Evolutionary conservation across 2,797 vertebrate species (phyloP), one percentile per base, ranked within the genome.

Genomic region (Crax fasciolata): DNA sequence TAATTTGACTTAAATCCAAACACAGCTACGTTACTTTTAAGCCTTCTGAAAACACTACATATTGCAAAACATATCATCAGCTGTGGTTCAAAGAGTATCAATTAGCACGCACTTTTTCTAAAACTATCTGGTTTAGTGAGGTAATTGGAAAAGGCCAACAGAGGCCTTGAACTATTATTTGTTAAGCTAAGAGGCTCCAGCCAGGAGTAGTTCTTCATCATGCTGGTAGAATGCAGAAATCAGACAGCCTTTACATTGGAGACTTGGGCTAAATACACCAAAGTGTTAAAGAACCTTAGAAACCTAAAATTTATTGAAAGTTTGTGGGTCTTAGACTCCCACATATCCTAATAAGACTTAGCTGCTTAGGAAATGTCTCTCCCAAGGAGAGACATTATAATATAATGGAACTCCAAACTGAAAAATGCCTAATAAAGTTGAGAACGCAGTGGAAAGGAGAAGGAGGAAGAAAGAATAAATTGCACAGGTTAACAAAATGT

Each of bases 11-110:
- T 93, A 66, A 44, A 59, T 62, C 43, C 30, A 70, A 93, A 89
- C 59, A 89, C 27, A 92, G 80, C 35, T 63, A 35, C 41, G 30
- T 58, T 84, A 30, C 75, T 75, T 87, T 92, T 83, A 94, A 94
- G 63, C 67, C 44, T 82, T 72, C 32, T 79, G 61, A 87, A 94
- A 94, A 82, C 21, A 72, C 44, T 67, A 72, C 52, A 32, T 87
- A 84, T 39, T 93, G 80, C 71, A 84, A 79, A 84, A 90, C 30
- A 79, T 38, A 82, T 63, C 41, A 59, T 52, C 90, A 95, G 77
- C 84, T 93, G 84, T 77, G 55, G 83, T 93, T 95, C 85, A 90
- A 88, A 94, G 90, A 86, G 32, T 89, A 96, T 90, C 88, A 95
- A 86, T 96, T 96, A 97, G 20, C 63, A 67, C 80, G 67, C 63